phyloP scores from a whole-genome alignment of 2,797 vertebrate species.

The Xenops minutus region DNA sequence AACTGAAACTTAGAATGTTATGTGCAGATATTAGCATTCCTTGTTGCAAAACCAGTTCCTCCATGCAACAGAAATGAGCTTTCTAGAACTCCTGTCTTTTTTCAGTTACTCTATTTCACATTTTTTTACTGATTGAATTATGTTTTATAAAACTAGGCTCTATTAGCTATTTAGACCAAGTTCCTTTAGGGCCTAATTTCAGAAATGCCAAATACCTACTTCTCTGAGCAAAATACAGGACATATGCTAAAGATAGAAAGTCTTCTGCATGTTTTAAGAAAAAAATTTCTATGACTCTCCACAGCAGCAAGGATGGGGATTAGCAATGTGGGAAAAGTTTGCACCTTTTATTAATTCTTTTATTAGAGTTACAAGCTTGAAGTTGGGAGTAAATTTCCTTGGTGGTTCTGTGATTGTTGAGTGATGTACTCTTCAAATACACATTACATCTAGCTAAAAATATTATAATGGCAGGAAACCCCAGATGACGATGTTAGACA shows the following conservation, averaged over 20 bases:
- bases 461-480: neutral
- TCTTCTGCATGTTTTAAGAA: neutral
- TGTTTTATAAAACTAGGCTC: neutral
- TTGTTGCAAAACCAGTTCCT: neutral
- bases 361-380: neutral
- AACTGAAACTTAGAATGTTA: neutral
- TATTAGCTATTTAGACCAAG: neutral
- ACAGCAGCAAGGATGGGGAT: neutral
- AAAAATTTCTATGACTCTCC: neutral
- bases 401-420: neutral
- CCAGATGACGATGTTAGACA: neutral
- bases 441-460: neutral
- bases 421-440: neutral
- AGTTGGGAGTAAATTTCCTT: neutral
- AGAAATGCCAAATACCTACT: neutral
- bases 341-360: neutral
- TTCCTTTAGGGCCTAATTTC: neutral
- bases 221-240: neutral
- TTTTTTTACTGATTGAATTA: neutral
- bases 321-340: neutral
- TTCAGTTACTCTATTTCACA: neutral
- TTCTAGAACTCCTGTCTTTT: neutral
- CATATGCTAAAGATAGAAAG: neutral
- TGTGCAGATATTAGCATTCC: neutral
- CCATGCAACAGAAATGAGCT: neutral